Evolutionary conservation across 1,140 invertebrate species (phyloP).

Genomic region (Aleiodes sp.): DNA sequence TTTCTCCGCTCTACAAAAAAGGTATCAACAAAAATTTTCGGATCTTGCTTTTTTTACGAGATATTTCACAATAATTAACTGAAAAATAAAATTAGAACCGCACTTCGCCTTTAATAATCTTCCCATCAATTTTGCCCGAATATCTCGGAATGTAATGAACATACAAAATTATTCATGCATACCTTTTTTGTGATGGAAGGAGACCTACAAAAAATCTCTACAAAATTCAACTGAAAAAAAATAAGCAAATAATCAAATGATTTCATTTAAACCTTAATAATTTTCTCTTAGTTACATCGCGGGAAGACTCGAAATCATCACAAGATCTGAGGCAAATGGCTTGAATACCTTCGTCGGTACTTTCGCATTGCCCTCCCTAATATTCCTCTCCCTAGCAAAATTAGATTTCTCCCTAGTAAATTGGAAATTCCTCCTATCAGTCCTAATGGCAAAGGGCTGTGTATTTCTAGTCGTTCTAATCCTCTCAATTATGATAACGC

Average conservation of each 20-base stretch:
- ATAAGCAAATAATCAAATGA: background rate
- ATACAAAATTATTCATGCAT: too few species aligned
- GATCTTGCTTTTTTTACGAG: too few species aligned
- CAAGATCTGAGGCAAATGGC: slow-evolving; percentile 87
- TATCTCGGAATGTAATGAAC: too few species aligned
- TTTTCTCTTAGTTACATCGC: slow-evolving; percentile 83
- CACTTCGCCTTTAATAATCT: too few species aligned
- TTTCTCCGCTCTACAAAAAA: too few species aligned
- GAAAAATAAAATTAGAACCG: too few species aligned
- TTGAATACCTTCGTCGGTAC: slow-evolving; percentile 93
- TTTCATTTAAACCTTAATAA: slow-evolving; percentile 21
- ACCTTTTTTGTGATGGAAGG: too few species aligned
- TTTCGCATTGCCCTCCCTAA: slow-evolving; percentile 90
- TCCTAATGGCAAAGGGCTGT: slow-evolving; percentile 85
- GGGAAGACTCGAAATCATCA: slow-evolving; percentile 85
- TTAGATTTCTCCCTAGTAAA: slow-evolving; percentile 86
- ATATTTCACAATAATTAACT: too few species aligned
- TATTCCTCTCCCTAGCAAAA: slow-evolving; percentile 89
- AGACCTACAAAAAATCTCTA: slow-evolving; percentile 10
- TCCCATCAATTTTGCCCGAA: too few species aligned
- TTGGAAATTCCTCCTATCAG: slow-evolving; percentile 88
- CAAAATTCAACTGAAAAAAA: slow-evolving; percentile 6
- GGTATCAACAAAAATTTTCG: too few species aligned
- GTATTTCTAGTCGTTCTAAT: slow-evolving; percentile 86
- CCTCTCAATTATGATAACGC: slow-evolving; percentile 81